phyloP scores from a whole-genome alignment of 2,888 invertebrate species.

The Belgica antarctica region DNA sequence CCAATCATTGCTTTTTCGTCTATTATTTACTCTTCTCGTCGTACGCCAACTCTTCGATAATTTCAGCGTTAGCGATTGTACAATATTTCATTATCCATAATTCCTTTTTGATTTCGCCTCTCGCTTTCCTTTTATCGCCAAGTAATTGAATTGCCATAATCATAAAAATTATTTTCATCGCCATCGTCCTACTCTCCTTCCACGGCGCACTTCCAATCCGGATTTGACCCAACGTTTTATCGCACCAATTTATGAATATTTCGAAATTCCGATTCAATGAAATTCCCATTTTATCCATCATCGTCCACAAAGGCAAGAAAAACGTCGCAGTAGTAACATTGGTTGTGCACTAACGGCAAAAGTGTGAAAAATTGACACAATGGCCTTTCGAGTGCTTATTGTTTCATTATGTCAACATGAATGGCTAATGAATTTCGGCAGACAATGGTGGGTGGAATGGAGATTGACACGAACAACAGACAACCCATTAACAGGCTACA shows the following conservation, averaged over 20 bases:
- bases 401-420: not conserved
- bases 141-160: conserved; percentile 36
- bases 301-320: not conserved
- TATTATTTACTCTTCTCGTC: not conserved
- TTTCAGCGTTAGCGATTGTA: conserved; percentile 7
- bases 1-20: conserved; percentile 7
- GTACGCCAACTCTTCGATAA: not conserved
- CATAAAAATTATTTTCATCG: conserved; percentile 6
- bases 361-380: not conserved
- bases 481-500: not conserved
- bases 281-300: not conserved
- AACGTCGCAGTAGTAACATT: not conserved
- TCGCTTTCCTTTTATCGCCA: conserved; percentile 31
- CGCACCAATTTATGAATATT: not conserved
- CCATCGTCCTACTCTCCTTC: not conserved
- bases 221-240: conserved; percentile 1
- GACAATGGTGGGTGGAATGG: not conserved
- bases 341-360: not conserved
- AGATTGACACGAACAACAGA: not conserved
- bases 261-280: conserved; percentile 3
- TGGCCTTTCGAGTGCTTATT: not conserved
- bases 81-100: conserved; percentile 34
- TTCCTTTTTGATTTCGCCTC: not conserved
- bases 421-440: conserved; percentile 9
- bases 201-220: not conserved